Evolutionary conservation across 2,113 vertebrate species (phyloP).

Genomic region (Psettodes erumei): DNA sequence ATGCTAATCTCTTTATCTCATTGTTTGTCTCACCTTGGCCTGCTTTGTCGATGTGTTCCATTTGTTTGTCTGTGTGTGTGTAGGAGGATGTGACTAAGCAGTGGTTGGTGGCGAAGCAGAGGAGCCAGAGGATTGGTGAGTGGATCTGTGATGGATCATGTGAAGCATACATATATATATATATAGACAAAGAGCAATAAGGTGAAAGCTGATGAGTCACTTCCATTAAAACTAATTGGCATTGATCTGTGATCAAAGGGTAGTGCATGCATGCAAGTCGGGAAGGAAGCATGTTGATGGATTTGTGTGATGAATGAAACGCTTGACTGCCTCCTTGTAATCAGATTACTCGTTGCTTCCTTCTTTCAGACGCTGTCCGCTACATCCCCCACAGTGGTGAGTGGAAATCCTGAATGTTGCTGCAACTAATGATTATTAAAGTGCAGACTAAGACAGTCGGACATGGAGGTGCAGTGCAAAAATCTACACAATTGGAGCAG

Average conservation of each 20-base stretch:
- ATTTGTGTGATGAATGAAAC: not conserved
- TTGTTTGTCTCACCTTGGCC: slow-evolving; percentile 20
- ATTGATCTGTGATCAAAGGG: slow-evolving; percentile 13
- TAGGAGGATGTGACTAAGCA: slow-evolving; percentile 81
- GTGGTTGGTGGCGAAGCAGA: slow-evolving; percentile 83
- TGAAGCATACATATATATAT: no score
- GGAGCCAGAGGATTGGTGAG: slow-evolving; percentile 77
- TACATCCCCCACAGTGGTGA: slow-evolving; percentile 83
- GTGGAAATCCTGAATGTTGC: not conserved
- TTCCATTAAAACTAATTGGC: not conserved
- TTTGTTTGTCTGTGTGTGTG: slow-evolving; percentile 28
- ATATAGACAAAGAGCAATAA: not conserved
- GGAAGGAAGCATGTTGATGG: not conserved
- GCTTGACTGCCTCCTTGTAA: not conserved
- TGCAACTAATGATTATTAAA: no score
- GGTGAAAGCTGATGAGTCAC: slow-evolving; percentile 12
- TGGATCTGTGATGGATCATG: not conserved
- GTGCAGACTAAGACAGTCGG: no score
- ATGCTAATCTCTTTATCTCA: slow-evolving; percentile 29
- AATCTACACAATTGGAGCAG: no score
- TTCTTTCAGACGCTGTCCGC: slow-evolving; percentile 72
- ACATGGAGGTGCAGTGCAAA: no score
- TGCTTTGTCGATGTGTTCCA: slow-evolving; percentile 8
- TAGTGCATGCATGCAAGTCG: not conserved
- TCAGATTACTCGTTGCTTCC: no score